Percentiles rank a stretch among this genome's conserved stretches.
Evolutionary conservation across 1,140 invertebrate genomes (phyloP).

Genomic region (Homarus americanus): DNA sequence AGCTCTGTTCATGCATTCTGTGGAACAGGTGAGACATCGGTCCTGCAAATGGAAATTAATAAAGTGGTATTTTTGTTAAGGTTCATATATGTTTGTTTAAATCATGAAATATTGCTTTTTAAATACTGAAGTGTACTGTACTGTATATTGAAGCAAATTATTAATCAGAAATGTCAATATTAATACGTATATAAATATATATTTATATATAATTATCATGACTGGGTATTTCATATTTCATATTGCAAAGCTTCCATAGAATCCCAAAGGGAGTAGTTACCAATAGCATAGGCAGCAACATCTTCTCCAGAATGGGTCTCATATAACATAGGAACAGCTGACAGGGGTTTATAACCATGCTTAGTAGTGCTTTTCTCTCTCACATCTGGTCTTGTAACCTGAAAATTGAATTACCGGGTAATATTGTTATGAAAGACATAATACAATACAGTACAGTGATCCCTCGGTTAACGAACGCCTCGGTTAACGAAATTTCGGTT

Average conservation of each 20-base stretch:
- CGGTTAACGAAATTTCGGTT: too few relatives aligned
- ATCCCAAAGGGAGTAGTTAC: slow-evolving; percentile 1
- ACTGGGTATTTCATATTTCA: too few relatives aligned
- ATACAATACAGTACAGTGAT: too few relatives aligned
- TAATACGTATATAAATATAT: too few relatives aligned
- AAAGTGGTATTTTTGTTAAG: slow-evolving; percentile 78
- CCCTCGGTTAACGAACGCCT: too few relatives aligned
- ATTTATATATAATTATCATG: too few relatives aligned
- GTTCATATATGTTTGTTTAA: background rate
- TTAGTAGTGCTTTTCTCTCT: background rate
- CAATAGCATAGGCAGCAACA: slow-evolving; percentile 87
- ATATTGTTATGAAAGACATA: too few relatives aligned
- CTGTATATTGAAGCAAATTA: too few relatives aligned
- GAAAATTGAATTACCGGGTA: background rate
- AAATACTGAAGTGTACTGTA: background rate
- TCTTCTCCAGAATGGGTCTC: slow-evolving; percentile 93
- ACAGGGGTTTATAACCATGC: slow-evolving; percentile 82
- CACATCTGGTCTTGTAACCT: background rate
- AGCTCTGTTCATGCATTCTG: slow-evolving; percentile 93
- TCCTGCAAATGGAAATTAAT: slow-evolving; percentile 87
- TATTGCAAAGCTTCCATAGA: too few relatives aligned
- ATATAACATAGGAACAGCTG: slow-evolving; percentile 79
- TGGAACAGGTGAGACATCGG: slow-evolving; percentile 93
- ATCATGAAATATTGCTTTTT: background rate
- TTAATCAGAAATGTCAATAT: too few relatives aligned